phyloP scores from a whole-genome alignment of 2,113 vertebrate genomes.

The Podarcis cretensis region DNA sequence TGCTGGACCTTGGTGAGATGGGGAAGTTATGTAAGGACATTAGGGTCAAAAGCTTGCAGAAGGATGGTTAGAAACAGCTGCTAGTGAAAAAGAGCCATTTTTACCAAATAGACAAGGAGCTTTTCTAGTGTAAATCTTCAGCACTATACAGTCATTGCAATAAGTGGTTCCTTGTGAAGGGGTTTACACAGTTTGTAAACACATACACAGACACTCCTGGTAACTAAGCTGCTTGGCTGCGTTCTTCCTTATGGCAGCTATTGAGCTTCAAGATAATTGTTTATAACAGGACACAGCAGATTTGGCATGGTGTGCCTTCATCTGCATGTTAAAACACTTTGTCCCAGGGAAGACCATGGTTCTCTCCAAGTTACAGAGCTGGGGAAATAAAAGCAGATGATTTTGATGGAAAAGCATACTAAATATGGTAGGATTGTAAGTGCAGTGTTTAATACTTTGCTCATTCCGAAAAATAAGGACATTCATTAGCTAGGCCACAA shows the following conservation, averaged over 20 bases:
- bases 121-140: constrained; percentile 1
- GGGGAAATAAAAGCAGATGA: constrained; percentile 30
- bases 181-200: constrained; percentile 58
- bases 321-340: constrained; percentile 43
- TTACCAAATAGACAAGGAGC: constrained; percentile 30
- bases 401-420: constrained; percentile 33
- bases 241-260: constrained; percentile 43
- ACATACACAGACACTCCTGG: constrained; percentile 58
- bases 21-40: constrained; percentile 48
- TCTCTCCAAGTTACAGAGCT: constrained; percentile 47
- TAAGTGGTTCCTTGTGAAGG: constrained; percentile 24
- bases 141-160: constrained; percentile 14
- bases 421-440: constrained; percentile 6
- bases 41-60: not conserved
- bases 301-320: constrained; percentile 60
- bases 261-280: constrained; percentile 51
- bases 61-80: not conserved
- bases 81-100: not conserved
- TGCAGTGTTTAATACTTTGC: constrained; percentile 15
- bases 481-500: not conserved
- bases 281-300: constrained; percentile 37
- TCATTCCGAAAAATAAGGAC: not conserved
- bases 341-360: not conserved
- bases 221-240: constrained; percentile 63
- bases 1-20: not conserved